phyloP scores from a whole-genome alignment of 2,113 vertebrate species.

The Pygoscelis adeliae region DNA sequence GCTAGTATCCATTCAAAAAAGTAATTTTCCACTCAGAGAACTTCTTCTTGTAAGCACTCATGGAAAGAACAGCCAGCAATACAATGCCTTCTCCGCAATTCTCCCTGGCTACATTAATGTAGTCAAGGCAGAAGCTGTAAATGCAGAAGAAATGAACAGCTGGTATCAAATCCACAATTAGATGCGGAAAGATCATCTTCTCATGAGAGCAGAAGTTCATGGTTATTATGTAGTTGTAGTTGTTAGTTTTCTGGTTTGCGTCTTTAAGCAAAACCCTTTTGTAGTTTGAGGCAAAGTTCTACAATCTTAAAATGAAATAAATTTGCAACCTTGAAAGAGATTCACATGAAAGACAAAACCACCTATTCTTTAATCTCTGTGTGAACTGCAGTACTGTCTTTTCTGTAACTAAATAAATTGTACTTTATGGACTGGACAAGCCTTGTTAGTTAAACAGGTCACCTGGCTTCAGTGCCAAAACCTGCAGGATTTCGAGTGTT shows the following conservation, averaged over 20 bases:
- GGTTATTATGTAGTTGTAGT: not conserved
- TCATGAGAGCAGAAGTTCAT: not conserved
- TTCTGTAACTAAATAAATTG: not conserved
- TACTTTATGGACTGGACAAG: not conserved
- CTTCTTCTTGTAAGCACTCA: not conserved
- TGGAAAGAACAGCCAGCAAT: not conserved
- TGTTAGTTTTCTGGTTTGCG: not conserved
- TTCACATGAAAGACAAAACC: not conserved
- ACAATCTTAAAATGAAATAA: not conserved
- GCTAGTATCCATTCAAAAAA: conserved; percentile 4
- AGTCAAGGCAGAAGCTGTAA: conserved; percentile 19
- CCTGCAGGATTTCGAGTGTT: not conserved
- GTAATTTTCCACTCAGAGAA: conserved; percentile 33
- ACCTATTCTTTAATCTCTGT: not conserved
- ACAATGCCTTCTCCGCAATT: not conserved
- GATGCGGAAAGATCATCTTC: not conserved
- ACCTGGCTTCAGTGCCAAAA: not conserved
- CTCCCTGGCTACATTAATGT: not conserved
- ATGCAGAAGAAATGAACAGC: conserved; percentile 1
- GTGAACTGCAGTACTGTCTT: not conserved
- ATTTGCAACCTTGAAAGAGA: not conserved
- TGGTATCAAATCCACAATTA: not conserved
- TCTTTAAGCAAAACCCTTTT: not conserved
- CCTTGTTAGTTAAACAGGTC: conserved; percentile 1
- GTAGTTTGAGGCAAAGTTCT: not conserved